A percentile compares a stretch with the other conserved stretches of the same genome.
phyloP scores from a whole-genome alignment of 1,140 invertebrate genomes.

The Hypothenemus hampei region DNA sequence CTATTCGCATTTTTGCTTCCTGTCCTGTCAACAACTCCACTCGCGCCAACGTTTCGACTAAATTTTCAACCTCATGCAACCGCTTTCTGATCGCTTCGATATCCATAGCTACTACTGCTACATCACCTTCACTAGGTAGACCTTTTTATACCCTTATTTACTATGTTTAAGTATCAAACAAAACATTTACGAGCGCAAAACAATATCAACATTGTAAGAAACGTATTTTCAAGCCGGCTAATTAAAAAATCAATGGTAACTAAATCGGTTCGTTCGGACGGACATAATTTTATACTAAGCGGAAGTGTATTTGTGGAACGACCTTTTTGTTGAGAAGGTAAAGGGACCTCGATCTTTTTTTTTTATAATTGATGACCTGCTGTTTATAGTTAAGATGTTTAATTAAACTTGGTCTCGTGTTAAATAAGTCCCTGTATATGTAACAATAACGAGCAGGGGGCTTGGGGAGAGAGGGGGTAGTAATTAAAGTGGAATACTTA shows the following conservation, averaged over 20 bases:
- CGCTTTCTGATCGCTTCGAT: background rate
- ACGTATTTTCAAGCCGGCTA: too few species aligned
- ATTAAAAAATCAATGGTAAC: constrained; percentile 5
- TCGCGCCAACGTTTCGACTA: constrained; percentile 55
- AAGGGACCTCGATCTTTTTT: constrained; percentile 21
- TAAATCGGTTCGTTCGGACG: constrained; percentile 10
- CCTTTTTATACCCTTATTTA: too few species aligned
- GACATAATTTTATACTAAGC: constrained; percentile 17
- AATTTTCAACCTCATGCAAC: constrained; percentile 43
- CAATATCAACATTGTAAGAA: too few species aligned
- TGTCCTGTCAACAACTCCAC: constrained; percentile 55
- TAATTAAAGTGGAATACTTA: too few species aligned
- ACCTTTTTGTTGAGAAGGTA: constrained; percentile 3
- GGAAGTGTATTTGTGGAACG: constrained; percentile 14
- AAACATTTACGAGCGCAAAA: too few species aligned
- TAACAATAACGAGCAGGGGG: too few species aligned
- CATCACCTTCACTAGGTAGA: too few species aligned
- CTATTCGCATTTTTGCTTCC: constrained; percentile 50
- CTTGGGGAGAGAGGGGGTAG: too few species aligned
- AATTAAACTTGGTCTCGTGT: constrained; percentile 1
- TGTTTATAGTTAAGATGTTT: constrained; percentile 6
- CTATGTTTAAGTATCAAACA: too few species aligned
- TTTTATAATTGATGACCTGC: constrained; percentile 11
- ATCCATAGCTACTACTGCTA: too few species aligned
- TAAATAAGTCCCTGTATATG: too few species aligned